phyloP scores from a whole-genome alignment of 2,113 vertebrate species.

The Datnioides undecimradiatus region DNA sequence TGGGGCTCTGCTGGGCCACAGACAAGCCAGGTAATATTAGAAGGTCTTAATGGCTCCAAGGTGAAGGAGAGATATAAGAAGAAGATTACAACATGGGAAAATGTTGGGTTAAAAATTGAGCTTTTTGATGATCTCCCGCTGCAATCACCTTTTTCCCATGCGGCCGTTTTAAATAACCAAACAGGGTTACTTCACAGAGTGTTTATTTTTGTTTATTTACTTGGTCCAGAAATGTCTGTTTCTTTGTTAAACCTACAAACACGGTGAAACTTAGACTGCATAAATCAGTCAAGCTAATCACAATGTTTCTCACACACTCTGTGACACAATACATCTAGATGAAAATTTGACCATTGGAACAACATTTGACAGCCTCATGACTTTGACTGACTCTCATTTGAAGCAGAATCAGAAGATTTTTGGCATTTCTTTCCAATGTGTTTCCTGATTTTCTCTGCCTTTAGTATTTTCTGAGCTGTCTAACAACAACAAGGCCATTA shows the following conservation, averaged over 20 bases:
- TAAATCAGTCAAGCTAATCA: background rate
- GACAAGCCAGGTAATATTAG: slow-evolving; percentile 74
- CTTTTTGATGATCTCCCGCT: slow-evolving; percentile 39
- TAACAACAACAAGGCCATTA: too few relatives aligned
- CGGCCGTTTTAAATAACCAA: background rate
- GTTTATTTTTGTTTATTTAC: background rate
- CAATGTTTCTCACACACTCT: background rate
- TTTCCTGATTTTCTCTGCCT: background rate
- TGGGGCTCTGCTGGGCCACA: slow-evolving; percentile 60
- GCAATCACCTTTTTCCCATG: slow-evolving; percentile 27
- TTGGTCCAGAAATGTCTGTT: background rate
- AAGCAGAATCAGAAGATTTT: background rate
- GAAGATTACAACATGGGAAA: slow-evolving; percentile 73
- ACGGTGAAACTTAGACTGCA: background rate
- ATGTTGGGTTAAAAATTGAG: slow-evolving; percentile 54
- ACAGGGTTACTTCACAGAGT: background rate
- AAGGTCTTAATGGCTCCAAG: slow-evolving; percentile 74
- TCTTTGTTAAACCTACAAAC: background rate
- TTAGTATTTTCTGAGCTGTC: background rate
- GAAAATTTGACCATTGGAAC: background rate
- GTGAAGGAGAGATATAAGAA: slow-evolving; percentile 69
- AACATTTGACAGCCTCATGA: background rate
- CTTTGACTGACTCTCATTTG: background rate
- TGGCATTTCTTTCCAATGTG: background rate
- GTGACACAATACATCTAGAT: background rate